Conservation (phyloP, 2,888 invertebrate genomes). For the Agrochola lota region DNA sequence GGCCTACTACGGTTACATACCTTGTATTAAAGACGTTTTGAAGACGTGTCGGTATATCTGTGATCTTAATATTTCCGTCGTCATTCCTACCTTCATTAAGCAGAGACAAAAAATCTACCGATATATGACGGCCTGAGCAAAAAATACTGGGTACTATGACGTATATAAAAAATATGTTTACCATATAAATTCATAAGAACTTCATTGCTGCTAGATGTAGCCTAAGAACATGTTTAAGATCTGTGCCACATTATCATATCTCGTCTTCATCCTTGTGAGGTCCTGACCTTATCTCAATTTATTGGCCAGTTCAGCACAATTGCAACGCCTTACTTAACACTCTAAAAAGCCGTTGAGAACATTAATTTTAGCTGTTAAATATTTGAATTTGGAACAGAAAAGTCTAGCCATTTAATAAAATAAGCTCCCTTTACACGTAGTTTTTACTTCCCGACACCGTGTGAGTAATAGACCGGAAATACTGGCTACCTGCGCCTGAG, state of each 20-base stretch:
- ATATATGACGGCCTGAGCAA: neutral
- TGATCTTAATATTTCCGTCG: neutral
- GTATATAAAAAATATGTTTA: neutral
- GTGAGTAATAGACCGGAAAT: constrained; percentile 74
- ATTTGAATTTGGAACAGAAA: constrained; percentile 35
- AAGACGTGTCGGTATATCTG: neutral
- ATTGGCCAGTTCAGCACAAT: neutral
- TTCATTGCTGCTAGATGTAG: neutral
- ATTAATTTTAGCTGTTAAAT: constrained; percentile 3
- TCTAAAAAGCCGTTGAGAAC: neutral
- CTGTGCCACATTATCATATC: neutral
- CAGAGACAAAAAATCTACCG: constrained; percentile 11
- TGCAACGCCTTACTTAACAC: neutral
- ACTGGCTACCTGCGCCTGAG: constrained; percentile 73
- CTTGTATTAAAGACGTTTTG: neutral
- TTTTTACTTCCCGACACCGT: constrained; percentile 56
- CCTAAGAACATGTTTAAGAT: neutral
- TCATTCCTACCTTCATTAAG: neutral
- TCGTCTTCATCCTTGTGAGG: neutral
- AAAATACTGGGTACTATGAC: neutral
- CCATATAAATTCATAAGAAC: neutral
- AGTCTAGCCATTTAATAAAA: constrained; percentile 35
- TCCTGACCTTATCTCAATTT: neutral
- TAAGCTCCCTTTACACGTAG: constrained; percentile 42
- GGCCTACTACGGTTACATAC: too few species aligned